Evolutionary conservation across 2,113 vertebrate genomes (phyloP), one percentile per base, ranked within the genome.

Genomic region (Trogon melanurus): DNA sequence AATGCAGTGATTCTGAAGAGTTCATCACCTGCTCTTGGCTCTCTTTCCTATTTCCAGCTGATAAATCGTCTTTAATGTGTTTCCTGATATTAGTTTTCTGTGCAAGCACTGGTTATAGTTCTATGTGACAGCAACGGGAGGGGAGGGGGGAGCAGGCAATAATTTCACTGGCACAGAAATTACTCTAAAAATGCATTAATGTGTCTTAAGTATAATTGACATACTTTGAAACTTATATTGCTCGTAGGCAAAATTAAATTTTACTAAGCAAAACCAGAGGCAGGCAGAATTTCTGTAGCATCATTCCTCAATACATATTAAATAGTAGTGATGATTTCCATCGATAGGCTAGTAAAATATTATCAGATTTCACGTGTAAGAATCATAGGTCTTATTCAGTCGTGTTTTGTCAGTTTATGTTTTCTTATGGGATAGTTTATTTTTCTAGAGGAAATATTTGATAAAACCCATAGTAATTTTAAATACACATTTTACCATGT

Each of bases 61-160:
- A 93, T 96, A 96, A 97, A 96, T 96, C 93, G 92, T 94, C 90
- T 95, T 95, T 97, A 97, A 97, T 95, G 92, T 93, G 80, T 92
- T 95, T 93, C 86, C 82, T 95, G 94, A 84, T 91, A 96, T 93
- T 94, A 90, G 82, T 96, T 96, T 94, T 88, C 82, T 61, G 23
- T 83, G 75, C 94, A 85, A 93, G 80, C 88, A 73, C 66, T 60
- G 72, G 85, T 83, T 93, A 88, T 56, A 88, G 85, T 95, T 88
- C 87, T 91, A 58, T 85, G 80, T 96, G 96, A 93, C 80, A 95
- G 83, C 72, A 66, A 21, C 2, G 10, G 29, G 26, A 22, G 79
- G 25, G 51, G 9, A 22, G 17, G 50, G 32, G n/a, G 76, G 21
- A 84, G n/a, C 64, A 92, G 80, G 92, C 93, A 89, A 92, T 96